These are phyloP conservation scores for Drosophila robusta DNA, from an alignment of 2,888 invertebrate genomes.

Conservation along the genomic window DNA sequence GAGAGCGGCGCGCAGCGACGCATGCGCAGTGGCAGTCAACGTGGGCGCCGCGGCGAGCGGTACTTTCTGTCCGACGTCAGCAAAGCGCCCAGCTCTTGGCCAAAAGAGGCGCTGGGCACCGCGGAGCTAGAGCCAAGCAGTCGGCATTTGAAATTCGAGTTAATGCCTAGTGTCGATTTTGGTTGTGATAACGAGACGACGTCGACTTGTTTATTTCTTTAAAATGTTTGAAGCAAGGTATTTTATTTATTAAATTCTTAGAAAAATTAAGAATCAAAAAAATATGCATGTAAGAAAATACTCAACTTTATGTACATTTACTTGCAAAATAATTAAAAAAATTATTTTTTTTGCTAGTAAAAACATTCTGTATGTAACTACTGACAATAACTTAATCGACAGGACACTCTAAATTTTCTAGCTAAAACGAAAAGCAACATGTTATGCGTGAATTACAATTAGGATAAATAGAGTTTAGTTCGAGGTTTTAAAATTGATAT, in stretches of 20 bases:
- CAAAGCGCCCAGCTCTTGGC: slow-evolving; percentile 20
- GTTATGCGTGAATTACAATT: background rate
- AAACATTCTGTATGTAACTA: no score
- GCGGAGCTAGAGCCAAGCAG: no score
- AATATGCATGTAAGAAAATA: no score
- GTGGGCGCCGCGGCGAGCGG: background rate
- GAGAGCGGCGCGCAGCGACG: slow-evolving; percentile 1
- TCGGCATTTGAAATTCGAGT: slow-evolving; percentile 45
- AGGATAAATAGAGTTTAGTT: background rate
- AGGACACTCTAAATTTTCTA: no score
- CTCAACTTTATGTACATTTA: no score
- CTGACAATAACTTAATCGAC: no score
- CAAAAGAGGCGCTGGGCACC: background rate
- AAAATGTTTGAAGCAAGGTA: no score
- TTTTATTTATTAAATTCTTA: no score
- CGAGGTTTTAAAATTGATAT: no score
- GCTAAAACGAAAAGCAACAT: background rate
- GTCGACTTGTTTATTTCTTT: background rate
- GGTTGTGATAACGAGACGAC: slow-evolving; percentile 33
- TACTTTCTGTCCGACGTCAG: slow-evolving; percentile 49
- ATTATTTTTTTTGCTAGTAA: no score
- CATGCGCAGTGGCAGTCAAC: background rate
- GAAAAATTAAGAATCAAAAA: no score
- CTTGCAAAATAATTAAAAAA: no score
- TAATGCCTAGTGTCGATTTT: slow-evolving; percentile 43